phyloP scores from a whole-genome alignment of 2,797 vertebrate species.

The Pseudocheirus occidentalis region DNA sequence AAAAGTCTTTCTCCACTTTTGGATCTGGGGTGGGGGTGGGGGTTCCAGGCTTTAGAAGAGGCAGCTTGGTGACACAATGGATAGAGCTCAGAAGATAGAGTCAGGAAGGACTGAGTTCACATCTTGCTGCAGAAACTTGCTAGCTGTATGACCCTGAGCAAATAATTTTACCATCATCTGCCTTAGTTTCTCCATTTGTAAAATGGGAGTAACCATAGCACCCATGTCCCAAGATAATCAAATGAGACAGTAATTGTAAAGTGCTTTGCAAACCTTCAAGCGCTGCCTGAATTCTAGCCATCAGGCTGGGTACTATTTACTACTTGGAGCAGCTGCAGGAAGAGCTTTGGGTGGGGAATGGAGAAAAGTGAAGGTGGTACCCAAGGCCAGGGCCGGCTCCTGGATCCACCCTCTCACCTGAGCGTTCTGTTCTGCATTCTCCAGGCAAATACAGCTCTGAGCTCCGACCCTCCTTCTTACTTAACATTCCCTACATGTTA shows the following conservation, averaged over 20 bases:
- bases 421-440: background rate
- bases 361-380: background rate
- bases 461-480: slow-evolving; percentile 89
- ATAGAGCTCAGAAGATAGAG: background rate
- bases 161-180: background rate
- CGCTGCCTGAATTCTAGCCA: background rate
- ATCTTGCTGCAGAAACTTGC: background rate
- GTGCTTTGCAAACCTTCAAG: background rate
- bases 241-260: background rate
- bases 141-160: background rate
- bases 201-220: background rate
- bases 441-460: slow-evolving; percentile 94
- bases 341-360: background rate
- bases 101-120: background rate
- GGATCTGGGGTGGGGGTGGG: background rate
- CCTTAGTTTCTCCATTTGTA: background rate
- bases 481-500: slow-evolving; percentile 90
- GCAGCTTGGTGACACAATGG: background rate
- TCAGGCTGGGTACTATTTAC: background rate
- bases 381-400: background rate
- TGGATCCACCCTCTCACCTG: background rate
- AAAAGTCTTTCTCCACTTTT: background rate
- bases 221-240: background rate
- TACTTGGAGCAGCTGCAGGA: background rate
- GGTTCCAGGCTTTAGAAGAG: background rate